Percentiles rank a stretch among this genome's conserved stretches.
phyloP scores from a whole-genome alignment of 2,888 invertebrate genomes.

The Drosophila eohydei region DNA sequence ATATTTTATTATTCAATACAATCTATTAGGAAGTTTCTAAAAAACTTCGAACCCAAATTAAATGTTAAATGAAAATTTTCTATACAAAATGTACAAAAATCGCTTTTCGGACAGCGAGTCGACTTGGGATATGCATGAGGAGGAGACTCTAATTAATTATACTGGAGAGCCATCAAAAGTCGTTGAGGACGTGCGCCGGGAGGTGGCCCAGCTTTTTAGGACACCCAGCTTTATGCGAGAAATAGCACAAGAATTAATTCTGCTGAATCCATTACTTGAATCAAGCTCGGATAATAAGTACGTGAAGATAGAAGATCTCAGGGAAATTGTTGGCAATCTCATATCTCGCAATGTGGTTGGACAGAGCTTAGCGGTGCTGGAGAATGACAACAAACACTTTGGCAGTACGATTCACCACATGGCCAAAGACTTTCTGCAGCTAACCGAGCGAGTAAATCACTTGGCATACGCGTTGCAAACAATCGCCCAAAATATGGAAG shows the following conservation, averaged over 20 bases:
- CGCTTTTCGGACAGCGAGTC: too few relatives aligned
- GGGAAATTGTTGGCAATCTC: slow-evolving; percentile 12
- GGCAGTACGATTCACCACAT: not conserved
- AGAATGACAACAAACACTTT: not conserved
- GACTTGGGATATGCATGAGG: not conserved
- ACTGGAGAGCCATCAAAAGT: not conserved
- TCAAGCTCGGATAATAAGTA: not conserved
- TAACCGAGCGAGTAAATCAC: slow-evolving; percentile 7
- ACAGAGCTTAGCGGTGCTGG: slow-evolving; percentile 1
- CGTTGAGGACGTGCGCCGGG: not conserved
- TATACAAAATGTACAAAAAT: not conserved
- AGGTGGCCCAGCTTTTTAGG: slow-evolving; percentile 4
- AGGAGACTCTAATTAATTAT: not conserved
- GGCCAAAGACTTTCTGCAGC: not conserved
- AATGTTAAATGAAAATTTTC: not conserved
- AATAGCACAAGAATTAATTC: not conserved
- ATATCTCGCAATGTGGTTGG: slow-evolving; percentile 9
- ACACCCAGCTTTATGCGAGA: slow-evolving; percentile 12
- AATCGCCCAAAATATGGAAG: not conserved
- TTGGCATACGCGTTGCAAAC: not conserved
- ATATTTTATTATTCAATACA: not conserved
- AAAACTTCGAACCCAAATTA: not conserved
- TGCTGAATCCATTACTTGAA: not conserved
- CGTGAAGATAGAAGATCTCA: slow-evolving; percentile 20
- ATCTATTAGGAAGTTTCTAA: not conserved